phyloP scores from a whole-genome alignment of 2,113 vertebrate species.

The Myxocyprinus asiaticus region DNA sequence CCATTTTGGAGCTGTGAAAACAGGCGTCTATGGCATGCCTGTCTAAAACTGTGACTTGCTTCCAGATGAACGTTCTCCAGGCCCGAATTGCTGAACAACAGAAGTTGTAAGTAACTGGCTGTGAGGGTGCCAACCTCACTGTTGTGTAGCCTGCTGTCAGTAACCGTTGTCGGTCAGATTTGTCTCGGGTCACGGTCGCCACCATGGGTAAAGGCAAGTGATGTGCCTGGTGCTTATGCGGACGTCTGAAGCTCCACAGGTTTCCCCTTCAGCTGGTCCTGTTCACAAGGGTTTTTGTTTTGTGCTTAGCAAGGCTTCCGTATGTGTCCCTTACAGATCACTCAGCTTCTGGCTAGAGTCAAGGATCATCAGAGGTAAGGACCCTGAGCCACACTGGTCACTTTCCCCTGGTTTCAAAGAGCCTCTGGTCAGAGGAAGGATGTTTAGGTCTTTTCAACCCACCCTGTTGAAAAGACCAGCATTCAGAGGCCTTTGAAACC shows the following conservation, averaged over 20 bases:
- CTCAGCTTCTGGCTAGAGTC: conserved; percentile 67
- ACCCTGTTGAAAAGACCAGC: background rate
- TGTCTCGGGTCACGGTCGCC: conserved; percentile 23
- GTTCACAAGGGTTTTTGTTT: conserved; percentile 34
- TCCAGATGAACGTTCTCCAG: conserved; percentile 69
- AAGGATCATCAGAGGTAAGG: conserved; percentile 70
- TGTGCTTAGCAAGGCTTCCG: conserved; percentile 57
- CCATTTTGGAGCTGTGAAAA: conserved; percentile 10
- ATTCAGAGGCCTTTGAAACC: conserved; percentile 36
- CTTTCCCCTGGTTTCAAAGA: conserved; percentile 42
- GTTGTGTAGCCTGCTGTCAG: conserved; percentile 58
- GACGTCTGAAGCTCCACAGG: conserved; percentile 21
- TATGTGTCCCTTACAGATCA: conserved; percentile 68
- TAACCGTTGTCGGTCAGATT: conserved; percentile 49
- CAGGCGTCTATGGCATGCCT: conserved; percentile 31
- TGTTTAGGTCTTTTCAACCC: background rate
- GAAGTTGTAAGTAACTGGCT: conserved; percentile 71
- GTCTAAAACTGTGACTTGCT: conserved; percentile 68
- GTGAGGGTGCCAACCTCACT: conserved; percentile 47
- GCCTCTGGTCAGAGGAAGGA: conserved; percentile 19
- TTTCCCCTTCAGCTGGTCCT: background rate
- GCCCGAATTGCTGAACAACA: conserved; percentile 67
- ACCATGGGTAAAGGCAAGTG: conserved; percentile 35
- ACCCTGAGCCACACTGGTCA: conserved; percentile 46
- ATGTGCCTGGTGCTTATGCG: background rate